A percentile compares a stretch with the other conserved stretches of the same genome.
phyloP scores from a whole-genome alignment of 2,888 invertebrate species.

The Epinotia demarniana region DNA sequence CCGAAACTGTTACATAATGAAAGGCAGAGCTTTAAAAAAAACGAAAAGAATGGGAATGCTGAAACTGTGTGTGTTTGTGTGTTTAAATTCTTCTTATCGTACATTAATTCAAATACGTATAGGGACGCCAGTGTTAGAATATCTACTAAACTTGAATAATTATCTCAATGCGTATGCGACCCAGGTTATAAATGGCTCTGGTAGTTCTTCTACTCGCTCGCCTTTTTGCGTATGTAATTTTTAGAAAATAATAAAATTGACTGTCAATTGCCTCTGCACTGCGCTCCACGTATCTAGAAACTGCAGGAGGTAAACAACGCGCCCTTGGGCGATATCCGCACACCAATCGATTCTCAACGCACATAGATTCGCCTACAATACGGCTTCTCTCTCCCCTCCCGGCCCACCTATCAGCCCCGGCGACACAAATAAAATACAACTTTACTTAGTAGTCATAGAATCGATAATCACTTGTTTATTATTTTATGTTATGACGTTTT shows the following conservation, averaged over 20 bases:
- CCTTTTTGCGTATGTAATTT: background rate
- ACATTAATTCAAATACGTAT: too few species aligned
- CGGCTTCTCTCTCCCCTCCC: constrained; percentile 10
- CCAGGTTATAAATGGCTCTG: too few species aligned
- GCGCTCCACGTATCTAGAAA: constrained; percentile 8
- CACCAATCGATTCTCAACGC: constrained; percentile 33
- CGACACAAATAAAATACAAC: constrained; percentile 3
- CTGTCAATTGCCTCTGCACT: background rate
- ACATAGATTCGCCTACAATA: constrained; percentile 32
- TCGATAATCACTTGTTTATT: background rate
- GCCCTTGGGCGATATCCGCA: constrained; percentile 31
- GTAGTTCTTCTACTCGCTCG: too few species aligned
- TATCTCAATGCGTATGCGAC: too few species aligned
- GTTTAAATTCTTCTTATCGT: too few species aligned
- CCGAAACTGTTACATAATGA: too few species aligned
- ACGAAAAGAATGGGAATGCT: too few species aligned
- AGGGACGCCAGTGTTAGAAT: too few species aligned
- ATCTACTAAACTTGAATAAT: too few species aligned
- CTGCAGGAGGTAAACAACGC: constrained; percentile 6
- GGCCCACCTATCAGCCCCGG: background rate
- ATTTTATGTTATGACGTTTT: background rate
- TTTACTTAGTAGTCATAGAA: background rate
- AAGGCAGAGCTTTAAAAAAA: too few species aligned
- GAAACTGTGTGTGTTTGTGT: too few species aligned
- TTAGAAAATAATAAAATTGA: background rate